Percentiles rank a stretch among this genome's conserved stretches.
Evolutionary conservation across 2,888 invertebrate genomes (phyloP).

Genomic region (Amphipoea lucens): DNA sequence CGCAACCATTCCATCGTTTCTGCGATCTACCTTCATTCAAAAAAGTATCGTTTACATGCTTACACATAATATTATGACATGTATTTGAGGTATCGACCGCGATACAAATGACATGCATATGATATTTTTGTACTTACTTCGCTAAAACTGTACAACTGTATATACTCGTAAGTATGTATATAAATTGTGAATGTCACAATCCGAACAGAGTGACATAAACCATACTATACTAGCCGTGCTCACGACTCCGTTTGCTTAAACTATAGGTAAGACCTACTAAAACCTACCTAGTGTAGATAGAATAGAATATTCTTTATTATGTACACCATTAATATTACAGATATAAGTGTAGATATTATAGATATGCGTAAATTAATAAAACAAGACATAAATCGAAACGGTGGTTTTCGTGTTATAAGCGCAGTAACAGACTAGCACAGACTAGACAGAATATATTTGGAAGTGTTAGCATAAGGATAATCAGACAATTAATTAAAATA

Average conservation of each 20-base stretch:
- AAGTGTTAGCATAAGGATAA: neutral
- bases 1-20: too few species aligned
- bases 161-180: neutral
- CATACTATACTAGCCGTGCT: neutral
- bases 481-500: slow-evolving; percentile 1
- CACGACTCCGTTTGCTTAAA: neutral
- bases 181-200: slow-evolving; percentile 14
- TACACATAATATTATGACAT: neutral
- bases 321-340: too few species aligned
- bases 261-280: neutral
- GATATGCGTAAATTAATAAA: neutral
- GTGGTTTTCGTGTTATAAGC: neutral
- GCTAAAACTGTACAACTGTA: neutral
- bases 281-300: too few species aligned
- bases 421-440: neutral
- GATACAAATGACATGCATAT: slow-evolving; percentile 22
- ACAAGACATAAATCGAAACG: neutral
- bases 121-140: slow-evolving; percentile 24
- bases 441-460: neutral
- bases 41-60: neutral
- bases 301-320: too few species aligned
- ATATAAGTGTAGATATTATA: too few species aligned
- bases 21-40: too few species aligned
- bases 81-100: slow-evolving; percentile 10
- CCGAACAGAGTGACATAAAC: neutral